These are phyloP conservation scores for Phortica magna DNA, from an alignment of 2,888 invertebrate genomes.

Conservation along the genomic window DNA sequence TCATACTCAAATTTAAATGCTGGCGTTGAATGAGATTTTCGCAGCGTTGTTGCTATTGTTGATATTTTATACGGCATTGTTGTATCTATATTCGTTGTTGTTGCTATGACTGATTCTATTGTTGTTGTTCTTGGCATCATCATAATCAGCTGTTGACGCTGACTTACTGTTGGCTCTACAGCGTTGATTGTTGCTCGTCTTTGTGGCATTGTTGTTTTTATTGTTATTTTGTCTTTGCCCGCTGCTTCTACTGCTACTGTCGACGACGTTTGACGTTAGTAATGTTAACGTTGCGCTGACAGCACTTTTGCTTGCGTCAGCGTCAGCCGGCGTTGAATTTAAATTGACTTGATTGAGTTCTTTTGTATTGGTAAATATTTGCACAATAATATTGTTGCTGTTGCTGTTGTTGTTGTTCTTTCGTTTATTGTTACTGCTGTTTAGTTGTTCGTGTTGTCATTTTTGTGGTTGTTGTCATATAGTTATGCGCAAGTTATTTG, in stretches of 20 bases:
- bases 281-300: no score
- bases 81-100: constrained; percentile 21
- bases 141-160: constrained; percentile 59
- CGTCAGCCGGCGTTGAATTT: constrained; percentile 54
- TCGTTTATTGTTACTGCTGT: constrained; percentile 46
- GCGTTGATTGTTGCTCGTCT: constrained; percentile 35
- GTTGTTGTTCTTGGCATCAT: constrained; percentile 55
- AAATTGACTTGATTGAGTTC: constrained; percentile 71
- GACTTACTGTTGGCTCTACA: constrained; percentile 36
- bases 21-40: constrained; percentile 67
- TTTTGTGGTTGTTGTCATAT: constrained; percentile 50
- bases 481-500: constrained; percentile 46
- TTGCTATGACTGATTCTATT: constrained; percentile 41
- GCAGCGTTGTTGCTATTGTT: constrained; percentile 43
- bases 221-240: no score
- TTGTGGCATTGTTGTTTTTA: constrained; percentile 51
- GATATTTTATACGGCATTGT: constrained; percentile 33
- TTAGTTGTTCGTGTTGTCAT: constrained; percentile 46
- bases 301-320: neutral
- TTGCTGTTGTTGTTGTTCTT: constrained; percentile 36
- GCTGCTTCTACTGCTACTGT: constrained; percentile 20
- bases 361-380: constrained; percentile 70
- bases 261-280: neutral
- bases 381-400: constrained; percentile 56
- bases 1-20: constrained; percentile 51